Percentiles rank a stretch among this genome's conserved stretches.
Evolutionary conservation across 2,888 invertebrate species (phyloP).

Genomic region (Leucophenga montana): DNA sequence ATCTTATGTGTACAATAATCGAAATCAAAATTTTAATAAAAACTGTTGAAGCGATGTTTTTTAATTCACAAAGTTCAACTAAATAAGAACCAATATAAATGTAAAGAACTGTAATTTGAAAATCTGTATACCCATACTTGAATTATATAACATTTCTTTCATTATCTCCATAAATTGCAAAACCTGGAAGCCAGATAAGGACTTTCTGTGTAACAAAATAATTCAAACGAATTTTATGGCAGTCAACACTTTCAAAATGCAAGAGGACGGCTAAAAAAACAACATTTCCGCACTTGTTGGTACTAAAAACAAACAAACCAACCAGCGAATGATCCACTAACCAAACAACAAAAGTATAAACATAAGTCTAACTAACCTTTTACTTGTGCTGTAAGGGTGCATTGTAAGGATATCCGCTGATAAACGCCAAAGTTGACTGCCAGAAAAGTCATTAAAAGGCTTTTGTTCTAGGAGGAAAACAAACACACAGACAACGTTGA

Average conservation of each 20-base stretch:
- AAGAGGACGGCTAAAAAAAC: neutral
- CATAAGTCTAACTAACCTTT: constrained; percentile 55
- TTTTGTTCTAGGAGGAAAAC: constrained; percentile 14
- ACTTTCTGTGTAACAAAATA: constrained; percentile 9
- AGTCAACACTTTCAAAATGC: neutral
- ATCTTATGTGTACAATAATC: no score
- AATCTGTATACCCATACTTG: no score
- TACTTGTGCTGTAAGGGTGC: constrained; percentile 59
- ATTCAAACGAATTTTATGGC: constrained; percentile 21
- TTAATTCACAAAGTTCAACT: no score
- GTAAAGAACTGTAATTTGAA: no score
- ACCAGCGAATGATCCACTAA: neutral
- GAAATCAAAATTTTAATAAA: no score
- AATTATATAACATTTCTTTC: no score
- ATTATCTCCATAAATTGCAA: constrained; percentile 6
- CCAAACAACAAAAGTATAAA: constrained; percentile 42
- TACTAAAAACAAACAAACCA: constrained; percentile 1
- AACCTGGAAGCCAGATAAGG: constrained; percentile 8
- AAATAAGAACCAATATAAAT: no score
- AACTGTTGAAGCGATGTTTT: no score
- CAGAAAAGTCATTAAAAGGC: constrained; percentile 31
- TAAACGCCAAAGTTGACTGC: constrained; percentile 43
- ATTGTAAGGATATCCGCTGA: constrained; percentile 60
- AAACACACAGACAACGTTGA: constrained; percentile 17
- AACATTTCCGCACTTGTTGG: neutral